Conservation (phyloP, 2,797 vertebrate genomes). For the Phoebastria nigripes region DNA sequence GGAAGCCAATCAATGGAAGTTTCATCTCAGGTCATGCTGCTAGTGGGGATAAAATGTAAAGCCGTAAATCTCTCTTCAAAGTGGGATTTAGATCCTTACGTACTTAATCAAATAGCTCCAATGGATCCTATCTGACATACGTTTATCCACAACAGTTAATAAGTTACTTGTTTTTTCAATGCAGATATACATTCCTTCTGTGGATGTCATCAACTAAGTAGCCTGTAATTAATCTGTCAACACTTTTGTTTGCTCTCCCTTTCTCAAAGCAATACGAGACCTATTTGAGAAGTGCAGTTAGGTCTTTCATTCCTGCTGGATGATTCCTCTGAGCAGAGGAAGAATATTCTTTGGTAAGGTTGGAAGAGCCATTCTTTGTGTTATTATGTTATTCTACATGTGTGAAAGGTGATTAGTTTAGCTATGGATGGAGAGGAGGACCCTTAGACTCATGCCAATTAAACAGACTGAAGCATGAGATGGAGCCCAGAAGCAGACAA, state of each 20-base stretch:
- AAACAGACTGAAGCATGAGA: neutral
- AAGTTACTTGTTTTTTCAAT: neutral
- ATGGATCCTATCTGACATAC: neutral
- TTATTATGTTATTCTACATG: neutral
- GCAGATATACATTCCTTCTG: neutral
- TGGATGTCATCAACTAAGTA: neutral
- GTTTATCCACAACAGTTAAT: neutral
- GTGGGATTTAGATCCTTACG: neutral
- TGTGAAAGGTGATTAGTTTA: neutral
- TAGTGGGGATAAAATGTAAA: constrained; percentile 35
- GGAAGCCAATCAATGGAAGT: constrained; percentile 25
- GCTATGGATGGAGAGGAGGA: neutral
- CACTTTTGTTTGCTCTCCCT: neutral
- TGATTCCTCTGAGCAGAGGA: neutral
- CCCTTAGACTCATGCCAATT: neutral
- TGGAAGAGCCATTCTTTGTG: neutral
- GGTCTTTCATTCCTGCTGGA: neutral
- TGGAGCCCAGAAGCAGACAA: neutral
- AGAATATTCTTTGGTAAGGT: neutral
- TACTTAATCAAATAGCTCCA: neutral
- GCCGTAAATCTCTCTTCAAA: constrained; percentile 39
- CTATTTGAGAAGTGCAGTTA: neutral
- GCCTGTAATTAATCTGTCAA: neutral
- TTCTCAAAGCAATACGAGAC: neutral
- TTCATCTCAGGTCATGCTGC: neutral